Evolutionary conservation across 2,888 invertebrate genomes (phyloP).

Genomic region (Drosophila yooni): DNA sequence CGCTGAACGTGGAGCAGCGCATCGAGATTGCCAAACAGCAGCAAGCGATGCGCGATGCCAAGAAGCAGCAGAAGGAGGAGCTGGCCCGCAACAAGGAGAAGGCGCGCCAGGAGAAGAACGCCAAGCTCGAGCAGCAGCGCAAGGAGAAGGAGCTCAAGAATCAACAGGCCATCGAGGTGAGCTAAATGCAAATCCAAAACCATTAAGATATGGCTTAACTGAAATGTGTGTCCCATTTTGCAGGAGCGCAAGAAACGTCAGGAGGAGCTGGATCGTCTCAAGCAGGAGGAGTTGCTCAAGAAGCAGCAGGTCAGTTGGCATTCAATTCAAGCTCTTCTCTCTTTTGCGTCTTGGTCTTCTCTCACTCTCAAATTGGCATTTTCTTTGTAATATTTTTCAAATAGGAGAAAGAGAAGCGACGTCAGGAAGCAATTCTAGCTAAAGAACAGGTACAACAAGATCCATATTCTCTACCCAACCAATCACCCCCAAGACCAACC

Average conservation of each 20-base stretch:
- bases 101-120: conserved; percentile 88
- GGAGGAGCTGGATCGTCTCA: conserved; percentile 93
- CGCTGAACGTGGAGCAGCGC: conserved; percentile 90
- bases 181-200: conserved; percentile 33
- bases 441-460: conserved; percentile 93
- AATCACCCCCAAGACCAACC: neutral
- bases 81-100: conserved; percentile 86
- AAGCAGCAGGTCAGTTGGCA: conserved; percentile 91
- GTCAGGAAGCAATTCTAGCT: conserved; percentile 94
- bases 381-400: conserved; percentile 75
- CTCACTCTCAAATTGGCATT: conserved; percentile 52
- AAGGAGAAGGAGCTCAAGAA: conserved; percentile 92
- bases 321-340: neutral
- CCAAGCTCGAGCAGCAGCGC: conserved; percentile 93
- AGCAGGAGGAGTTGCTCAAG: conserved; percentile 92
- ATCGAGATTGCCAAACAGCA: conserved; percentile 90
- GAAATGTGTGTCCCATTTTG: conserved; percentile 58
- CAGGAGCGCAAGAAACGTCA: conserved; percentile 94
- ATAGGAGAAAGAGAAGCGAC: conserved; percentile 95
- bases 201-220: neutral
- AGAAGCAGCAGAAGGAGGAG: conserved; percentile 90
- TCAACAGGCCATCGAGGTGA: conserved; percentile 95
- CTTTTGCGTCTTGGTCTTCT: conserved; percentile 18
- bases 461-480: neutral
- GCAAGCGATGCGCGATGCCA: conserved; percentile 91